These are phyloP conservation scores for Danio tinwini DNA, from an alignment of 2,797 vertebrate genomes.

Conservation along the genomic window DNA sequence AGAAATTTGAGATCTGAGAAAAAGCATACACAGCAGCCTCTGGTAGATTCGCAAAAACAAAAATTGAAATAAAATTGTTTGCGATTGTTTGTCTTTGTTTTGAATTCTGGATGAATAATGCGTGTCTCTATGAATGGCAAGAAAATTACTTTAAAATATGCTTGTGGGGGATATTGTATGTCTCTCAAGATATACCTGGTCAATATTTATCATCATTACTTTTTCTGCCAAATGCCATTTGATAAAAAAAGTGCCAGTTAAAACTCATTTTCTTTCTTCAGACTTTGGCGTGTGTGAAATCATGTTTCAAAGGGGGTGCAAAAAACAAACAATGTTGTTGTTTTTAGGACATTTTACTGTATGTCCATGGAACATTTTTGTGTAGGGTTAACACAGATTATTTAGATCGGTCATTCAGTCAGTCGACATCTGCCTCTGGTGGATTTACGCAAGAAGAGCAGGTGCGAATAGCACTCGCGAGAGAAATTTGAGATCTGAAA, in stretches of 20 bases:
- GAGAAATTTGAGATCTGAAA: no score
- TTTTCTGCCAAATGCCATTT: constrained; percentile 48
- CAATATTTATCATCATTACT: constrained; percentile 42
- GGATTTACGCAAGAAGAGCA: no score
- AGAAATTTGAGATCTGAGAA: no score
- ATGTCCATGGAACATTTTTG: background rate
- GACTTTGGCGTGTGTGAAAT: constrained; percentile 12
- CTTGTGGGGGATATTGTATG: constrained; percentile 40
- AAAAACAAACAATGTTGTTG: background rate
- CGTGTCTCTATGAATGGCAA: constrained; percentile 55
- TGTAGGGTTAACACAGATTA: background rate
- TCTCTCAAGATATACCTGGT: constrained; percentile 35
- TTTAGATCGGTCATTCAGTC: no score
- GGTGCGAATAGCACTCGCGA: no score
- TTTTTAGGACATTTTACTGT: background rate
- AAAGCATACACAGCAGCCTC: no score
- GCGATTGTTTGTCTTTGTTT: constrained; percentile 61
- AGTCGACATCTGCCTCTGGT: no score
- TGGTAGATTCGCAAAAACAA: no score
- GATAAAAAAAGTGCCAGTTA: constrained; percentile 30
- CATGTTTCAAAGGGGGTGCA: background rate
- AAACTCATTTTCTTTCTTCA: background rate
- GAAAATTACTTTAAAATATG: constrained; percentile 61
- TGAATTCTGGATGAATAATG: constrained; percentile 54
- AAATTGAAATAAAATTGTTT: no score